Evolutionary conservation across 2,888 invertebrate genomes (phyloP).

Genomic region (Cyrtodaria siliqua): DNA sequence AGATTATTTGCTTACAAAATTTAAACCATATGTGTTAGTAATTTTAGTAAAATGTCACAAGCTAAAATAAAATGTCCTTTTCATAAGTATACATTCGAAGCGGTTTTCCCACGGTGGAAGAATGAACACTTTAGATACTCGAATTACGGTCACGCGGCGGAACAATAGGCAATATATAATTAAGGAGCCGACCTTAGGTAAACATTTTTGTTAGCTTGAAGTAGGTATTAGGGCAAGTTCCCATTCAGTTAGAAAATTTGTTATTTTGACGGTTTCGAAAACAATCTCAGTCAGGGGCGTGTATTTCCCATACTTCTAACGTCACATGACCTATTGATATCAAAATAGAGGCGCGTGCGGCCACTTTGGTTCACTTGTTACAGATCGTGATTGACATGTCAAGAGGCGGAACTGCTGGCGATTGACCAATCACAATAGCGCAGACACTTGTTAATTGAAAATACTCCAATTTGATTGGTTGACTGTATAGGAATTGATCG

Average conservation of each 20-base stretch:
- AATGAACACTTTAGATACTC: slow-evolving; percentile 13
- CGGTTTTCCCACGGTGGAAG: slow-evolving; percentile 11
- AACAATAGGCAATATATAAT: slow-evolving; percentile 51
- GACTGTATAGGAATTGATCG: slow-evolving; percentile 73
- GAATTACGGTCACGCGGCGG: slow-evolving; percentile 43
- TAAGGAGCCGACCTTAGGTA: slow-evolving; percentile 44
- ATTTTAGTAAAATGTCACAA: slow-evolving; percentile 45
- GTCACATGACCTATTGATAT: slow-evolving; percentile 38
- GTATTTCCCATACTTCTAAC: slow-evolving; percentile 55
- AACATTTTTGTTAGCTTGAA: slow-evolving; percentile 62
- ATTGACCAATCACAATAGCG: slow-evolving; percentile 35
- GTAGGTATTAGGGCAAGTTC: slow-evolving; percentile 60
- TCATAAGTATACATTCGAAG: background rate
- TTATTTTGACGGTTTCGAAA: slow-evolving; percentile 55
- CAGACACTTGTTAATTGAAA: slow-evolving; percentile 58
- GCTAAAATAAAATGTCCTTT: slow-evolving; percentile 9
- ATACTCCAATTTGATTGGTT: slow-evolving; percentile 70
- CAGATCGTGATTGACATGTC: slow-evolving; percentile 38
- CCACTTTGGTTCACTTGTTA: slow-evolving; percentile 55
- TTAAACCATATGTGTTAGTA: slow-evolving; percentile 49
- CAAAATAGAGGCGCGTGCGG: slow-evolving; percentile 62
- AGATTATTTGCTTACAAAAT: slow-evolving; percentile 47
- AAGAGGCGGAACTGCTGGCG: slow-evolving; percentile 23
- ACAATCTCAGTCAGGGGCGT: slow-evolving; percentile 48
- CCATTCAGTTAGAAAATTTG: slow-evolving; percentile 56